These are phyloP conservation scores for Dasyornis broadbenti DNA, from an alignment of 2,113 vertebrate genomes.

Conservation along the genomic window DNA sequence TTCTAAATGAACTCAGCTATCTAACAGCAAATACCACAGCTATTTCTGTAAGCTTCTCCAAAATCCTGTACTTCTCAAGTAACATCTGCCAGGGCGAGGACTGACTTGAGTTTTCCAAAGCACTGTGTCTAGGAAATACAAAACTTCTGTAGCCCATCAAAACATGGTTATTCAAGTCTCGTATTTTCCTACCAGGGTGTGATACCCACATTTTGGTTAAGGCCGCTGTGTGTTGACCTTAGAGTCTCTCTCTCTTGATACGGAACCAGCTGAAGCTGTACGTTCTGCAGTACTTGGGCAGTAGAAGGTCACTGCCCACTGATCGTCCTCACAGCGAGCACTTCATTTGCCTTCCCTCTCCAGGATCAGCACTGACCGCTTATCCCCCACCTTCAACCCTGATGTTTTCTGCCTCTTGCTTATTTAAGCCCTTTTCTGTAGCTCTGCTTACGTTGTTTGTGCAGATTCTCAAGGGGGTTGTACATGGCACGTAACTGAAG, in stretches of 20 bases:
- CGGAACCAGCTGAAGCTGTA: not conserved
- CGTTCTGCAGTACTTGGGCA: accelerated
- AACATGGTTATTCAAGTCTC: not conserved
- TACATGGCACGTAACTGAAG: accelerated
- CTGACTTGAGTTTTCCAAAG: not conserved
- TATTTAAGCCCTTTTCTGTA: not conserved
- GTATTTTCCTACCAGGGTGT: not conserved
- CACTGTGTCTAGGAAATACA: not conserved
- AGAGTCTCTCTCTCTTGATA: not conserved
- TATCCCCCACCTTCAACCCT: not conserved
- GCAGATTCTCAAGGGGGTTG: not conserved
- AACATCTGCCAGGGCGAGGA: not conserved
- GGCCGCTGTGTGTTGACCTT: not conserved
- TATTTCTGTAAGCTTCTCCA: not conserved
- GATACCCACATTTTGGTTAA: not conserved
- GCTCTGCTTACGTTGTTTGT: not conserved
- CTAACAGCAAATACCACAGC: not conserved
- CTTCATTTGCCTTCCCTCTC: not conserved
- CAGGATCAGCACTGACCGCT: not conserved
- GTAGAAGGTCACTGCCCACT: not conserved
- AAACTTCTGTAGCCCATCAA: not conserved
- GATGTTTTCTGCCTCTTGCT: not conserved
- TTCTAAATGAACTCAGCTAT: not conserved
- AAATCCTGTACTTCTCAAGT: not conserved
- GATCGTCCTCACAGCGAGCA: not conserved